These are phyloP conservation scores for Acinonyx jubatus DNA, from an alignment of 2,113 vertebrate species.

Conservation along the genomic window DNA sequence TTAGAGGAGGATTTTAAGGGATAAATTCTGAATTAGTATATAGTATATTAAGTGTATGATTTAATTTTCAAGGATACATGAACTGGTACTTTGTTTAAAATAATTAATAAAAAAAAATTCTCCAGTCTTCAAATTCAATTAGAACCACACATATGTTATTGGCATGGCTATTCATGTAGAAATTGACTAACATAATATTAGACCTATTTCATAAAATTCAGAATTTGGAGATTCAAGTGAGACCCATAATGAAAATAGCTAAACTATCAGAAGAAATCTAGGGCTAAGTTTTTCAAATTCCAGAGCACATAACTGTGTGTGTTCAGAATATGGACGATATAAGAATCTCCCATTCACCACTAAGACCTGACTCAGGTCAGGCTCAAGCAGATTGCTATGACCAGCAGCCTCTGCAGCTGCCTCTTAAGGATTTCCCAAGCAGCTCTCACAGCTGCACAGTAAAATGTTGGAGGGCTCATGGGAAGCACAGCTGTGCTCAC, in stretches of 20 bases:
- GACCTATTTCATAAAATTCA: background rate
- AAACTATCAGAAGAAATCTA: background rate
- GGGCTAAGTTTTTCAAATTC: background rate
- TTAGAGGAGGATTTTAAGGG: background rate
- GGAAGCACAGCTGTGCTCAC: constrained; percentile 70
- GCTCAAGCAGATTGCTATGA: background rate
- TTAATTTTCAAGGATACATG: constrained; percentile 47
- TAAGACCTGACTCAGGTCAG: background rate
- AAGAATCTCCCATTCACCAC: background rate
- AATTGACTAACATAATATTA: background rate
- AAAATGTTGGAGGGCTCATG: background rate
- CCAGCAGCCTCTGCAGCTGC: constrained; percentile 47
- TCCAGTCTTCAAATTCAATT: background rate
- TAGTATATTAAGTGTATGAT: background rate
- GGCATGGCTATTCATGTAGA: constrained; percentile 22
- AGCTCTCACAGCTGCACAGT: constrained; percentile 54
- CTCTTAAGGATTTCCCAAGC: background rate
- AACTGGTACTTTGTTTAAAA: constrained; percentile 30
- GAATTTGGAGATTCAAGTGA: constrained; percentile 38
- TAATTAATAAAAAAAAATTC: constrained; percentile 46
- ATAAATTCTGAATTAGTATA: background rate
- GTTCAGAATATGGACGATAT: background rate
- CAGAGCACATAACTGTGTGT: background rate
- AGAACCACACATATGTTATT: constrained; percentile 2
- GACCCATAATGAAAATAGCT: background rate